Conservation (phyloP, 1,140 invertebrate species). For the Planococcus citri region DNA sequence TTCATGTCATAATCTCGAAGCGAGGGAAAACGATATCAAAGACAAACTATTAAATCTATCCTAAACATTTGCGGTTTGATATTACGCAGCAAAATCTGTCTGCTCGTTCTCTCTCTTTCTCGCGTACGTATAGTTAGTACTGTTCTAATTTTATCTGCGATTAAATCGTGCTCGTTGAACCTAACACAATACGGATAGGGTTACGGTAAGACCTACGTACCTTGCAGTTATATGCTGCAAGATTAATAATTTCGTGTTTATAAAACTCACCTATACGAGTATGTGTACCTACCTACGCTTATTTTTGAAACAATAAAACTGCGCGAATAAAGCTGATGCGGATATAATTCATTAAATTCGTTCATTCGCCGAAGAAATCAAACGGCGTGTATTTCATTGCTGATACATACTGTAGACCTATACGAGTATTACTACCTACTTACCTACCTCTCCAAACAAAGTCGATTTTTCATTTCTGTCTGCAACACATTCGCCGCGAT, state of each 20-base stretch:
- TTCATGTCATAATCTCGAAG: neutral
- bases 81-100: neutral
- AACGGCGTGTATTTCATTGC: too few species aligned
- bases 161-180: neutral
- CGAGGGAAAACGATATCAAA: neutral
- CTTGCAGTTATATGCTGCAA: too few species aligned
- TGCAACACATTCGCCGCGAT: neutral
- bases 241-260: too few species aligned
- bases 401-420: too few species aligned
- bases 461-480: neutral
- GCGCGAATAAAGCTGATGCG: too few species aligned
- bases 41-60: slow-evolving; percentile 3
- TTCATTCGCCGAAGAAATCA: too few species aligned
- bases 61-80: neutral
- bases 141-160: neutral
- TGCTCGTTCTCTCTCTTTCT: neutral
- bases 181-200: neutral
- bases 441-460: too few species aligned
- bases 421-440: too few species aligned
- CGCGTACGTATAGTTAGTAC: neutral
- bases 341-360: too few species aligned
- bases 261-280: too few species aligned
- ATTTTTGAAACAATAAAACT: neutral
- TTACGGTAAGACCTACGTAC: neutral
- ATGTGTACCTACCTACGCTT: neutral